Conservation (phyloP, 2,113 vertebrate species). For the Nothoprocta pentlandii region DNA sequence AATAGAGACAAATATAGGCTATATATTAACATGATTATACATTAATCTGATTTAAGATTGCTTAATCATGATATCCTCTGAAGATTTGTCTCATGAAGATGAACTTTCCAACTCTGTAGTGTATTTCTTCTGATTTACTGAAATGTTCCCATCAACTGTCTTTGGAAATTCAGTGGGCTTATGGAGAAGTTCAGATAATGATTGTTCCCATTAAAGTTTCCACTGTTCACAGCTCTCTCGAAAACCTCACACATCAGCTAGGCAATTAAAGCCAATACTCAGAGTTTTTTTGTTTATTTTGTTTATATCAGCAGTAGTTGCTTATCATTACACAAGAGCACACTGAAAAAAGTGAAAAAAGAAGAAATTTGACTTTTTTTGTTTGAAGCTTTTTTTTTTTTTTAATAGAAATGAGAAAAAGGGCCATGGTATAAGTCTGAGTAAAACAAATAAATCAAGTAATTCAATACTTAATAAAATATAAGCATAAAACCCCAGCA, state of each 20-base stretch:
- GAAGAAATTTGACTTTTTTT: not conserved
- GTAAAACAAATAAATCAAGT: not conserved
- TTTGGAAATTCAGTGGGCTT: not conserved
- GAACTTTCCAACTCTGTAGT: too few species aligned
- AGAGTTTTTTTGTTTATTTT: not conserved
- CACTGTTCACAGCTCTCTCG: not conserved
- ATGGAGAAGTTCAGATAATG: not conserved
- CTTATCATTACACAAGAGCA: not conserved
- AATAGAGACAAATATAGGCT: not conserved
- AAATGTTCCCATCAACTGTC: too few species aligned
- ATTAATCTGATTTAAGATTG: not conserved
- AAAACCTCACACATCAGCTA: not conserved
- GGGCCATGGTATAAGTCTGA: fast-evolving
- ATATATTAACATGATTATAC: too few species aligned
- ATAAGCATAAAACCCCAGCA: not conserved
- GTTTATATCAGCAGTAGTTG: not conserved
- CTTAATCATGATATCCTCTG: not conserved
- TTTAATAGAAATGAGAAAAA: not conserved
- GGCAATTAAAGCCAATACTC: not conserved
- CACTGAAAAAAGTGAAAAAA: not conserved
- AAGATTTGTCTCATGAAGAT: not conserved
- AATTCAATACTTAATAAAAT: not conserved
- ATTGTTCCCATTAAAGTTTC: not conserved
- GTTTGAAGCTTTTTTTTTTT: not conserved
- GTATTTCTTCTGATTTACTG: not conserved